Conservation (phyloP, 2,113 vertebrate species). For the Pseudorectes ferrugineus region DNA sequence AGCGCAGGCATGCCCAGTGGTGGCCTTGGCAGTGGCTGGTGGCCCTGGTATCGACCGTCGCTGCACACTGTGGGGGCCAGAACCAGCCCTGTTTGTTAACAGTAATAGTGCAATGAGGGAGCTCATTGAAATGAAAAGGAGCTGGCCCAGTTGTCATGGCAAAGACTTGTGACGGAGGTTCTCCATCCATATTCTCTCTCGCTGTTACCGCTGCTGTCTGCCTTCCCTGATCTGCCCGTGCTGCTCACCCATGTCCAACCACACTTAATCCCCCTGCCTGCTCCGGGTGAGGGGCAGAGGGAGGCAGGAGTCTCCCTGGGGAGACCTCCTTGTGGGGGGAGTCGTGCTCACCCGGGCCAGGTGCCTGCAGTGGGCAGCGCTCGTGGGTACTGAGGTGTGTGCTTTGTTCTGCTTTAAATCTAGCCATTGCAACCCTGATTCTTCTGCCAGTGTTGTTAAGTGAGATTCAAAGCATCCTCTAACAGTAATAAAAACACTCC, state of each 20-base stretch:
- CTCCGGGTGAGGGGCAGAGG: background rate
- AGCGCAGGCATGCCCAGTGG: background rate
- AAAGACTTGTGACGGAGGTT: background rate
- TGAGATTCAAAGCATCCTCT: background rate
- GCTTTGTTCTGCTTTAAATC: background rate
- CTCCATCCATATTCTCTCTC: background rate
- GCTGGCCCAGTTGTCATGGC: constrained; percentile 18
- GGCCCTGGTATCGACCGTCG: accelerated
- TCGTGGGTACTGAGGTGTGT: accelerated
- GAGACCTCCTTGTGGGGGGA: background rate
- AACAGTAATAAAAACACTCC: background rate
- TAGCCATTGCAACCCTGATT: accelerated
- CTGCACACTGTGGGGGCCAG: background rate
- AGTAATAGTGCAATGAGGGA: background rate
- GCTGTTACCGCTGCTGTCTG: background rate
- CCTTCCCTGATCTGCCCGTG: background rate
- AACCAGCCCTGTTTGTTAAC: background rate
- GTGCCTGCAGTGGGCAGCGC: background rate
- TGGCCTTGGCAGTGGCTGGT: background rate
- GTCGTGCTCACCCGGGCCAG: background rate
- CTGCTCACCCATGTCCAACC: accelerated
- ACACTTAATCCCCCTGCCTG: background rate
- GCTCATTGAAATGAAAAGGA: background rate
- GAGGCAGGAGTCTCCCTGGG: background rate
- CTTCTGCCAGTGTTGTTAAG: accelerated